Base-by-base conservation (phyloP, 2,888 invertebrate species). In the Sussaba pulchella region DNA sequence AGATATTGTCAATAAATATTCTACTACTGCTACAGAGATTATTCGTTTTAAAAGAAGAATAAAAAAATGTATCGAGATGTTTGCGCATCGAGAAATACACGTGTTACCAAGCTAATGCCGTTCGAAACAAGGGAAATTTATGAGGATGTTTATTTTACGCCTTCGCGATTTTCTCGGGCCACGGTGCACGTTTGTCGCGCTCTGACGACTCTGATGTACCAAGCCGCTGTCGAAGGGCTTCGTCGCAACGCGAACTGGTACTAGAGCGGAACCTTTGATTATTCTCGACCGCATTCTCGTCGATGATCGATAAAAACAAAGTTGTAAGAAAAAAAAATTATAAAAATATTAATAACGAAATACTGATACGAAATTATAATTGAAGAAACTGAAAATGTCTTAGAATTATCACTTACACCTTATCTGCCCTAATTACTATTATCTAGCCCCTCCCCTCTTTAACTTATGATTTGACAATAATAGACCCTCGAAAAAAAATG, bases 121-220 rank as follows among this genome's bases (percentile, higher is more conserved):
- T 24, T 36, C 64, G 50, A 59, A 54, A 79, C 64, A 64, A 67
- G 78, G 72, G 74, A 70, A 79, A 78, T 81, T 83, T 80, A 80
- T 78, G 66, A 75, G 59, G 67, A 75, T 81, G 72, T 81, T 78
- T 76, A 81, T 76, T 81, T 77, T 78, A 80, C 75, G 74, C 78
- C 59, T 78, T 75, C 52, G 73, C 70, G 72, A 81, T 80, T 77
- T 80, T 77, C 82, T 82, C 80, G 80, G 80, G 82, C 80, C 77
- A 82, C 82, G 74, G 61, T 79, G 77, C 74, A 80, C 82, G 74
- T 80, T 80, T 82, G 82, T 70, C 74, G 77, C 77, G 78, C 77
- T 71, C 74, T 45, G 71, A 74, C 69, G 76, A 41, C 50, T 77
- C 77, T 47, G 77, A 77, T 82, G 71, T 64, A 21, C 50, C 57